Evolutionary conservation across 2,797 vertebrate genomes (phyloP).

Genomic region (Myripristis jacobus): DNA sequence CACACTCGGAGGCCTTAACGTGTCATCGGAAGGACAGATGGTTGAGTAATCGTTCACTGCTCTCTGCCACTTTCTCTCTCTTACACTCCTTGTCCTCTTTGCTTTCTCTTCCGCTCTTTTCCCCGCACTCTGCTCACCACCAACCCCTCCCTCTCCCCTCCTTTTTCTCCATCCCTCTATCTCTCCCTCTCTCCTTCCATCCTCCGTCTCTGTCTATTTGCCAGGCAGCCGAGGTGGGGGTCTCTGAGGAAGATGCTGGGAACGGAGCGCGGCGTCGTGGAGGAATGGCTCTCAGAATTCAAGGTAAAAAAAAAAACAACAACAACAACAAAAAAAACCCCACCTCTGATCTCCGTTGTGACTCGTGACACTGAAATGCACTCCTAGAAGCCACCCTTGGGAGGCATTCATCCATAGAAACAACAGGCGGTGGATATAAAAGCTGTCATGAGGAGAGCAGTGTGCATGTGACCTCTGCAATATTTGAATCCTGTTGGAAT

Average conservation of each 20-base stretch:
- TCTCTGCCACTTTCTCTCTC: too few relatives aligned
- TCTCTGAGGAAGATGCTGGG: conserved; percentile 92
- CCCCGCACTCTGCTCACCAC: neutral
- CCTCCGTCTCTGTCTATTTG: conserved; percentile 17
- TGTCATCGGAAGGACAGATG: too few relatives aligned
- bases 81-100: too few relatives aligned
- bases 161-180: neutral
- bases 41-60: too few relatives aligned
- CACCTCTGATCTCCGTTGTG: conserved; percentile 24
- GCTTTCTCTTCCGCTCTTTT: too few relatives aligned
- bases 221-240: conserved; percentile 75
- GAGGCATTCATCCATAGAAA: conserved; percentile 14
- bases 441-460: conserved; percentile 5
- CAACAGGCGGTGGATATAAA: conserved; percentile 18
- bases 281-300: conserved; percentile 99
- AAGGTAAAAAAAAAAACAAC: too few relatives aligned
- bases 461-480: conserved; percentile 24
- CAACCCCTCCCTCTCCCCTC: neutral
- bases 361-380: conserved; percentile 62
- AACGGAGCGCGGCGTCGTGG: conserved; percentile 92
- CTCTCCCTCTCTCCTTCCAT: neutral
- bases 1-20: neutral
- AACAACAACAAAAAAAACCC: too few relatives aligned
- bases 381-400: conserved; percentile 22
- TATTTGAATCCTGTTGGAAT: conserved; percentile 22